Conservation (phyloP, 2,113 vertebrate species). For the Astur gentilis region DNA sequence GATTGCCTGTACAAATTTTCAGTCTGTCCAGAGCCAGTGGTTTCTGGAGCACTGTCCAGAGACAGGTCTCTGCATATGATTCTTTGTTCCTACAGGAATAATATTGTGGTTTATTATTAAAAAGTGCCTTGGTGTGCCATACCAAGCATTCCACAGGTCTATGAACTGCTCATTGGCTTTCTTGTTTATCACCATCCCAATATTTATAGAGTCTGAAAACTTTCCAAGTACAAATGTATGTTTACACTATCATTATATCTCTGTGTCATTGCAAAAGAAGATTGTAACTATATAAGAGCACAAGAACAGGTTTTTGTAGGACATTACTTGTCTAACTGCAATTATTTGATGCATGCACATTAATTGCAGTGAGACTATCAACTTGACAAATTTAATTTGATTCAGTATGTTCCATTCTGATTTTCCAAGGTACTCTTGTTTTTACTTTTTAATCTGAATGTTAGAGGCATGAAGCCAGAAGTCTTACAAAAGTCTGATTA, state of each 20-base stretch:
- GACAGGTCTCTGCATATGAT: not conserved
- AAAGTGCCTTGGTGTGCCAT: not conserved
- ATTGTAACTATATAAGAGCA: not conserved
- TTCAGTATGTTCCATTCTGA: not conserved
- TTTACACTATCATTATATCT: not conserved
- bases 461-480: not conserved
- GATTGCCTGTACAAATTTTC: not conserved
- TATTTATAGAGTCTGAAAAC: not conserved
- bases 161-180: not conserved
- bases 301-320: not conserved
- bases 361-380: not conserved
- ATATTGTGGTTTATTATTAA: not conserved
- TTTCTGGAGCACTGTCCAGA: not conserved
- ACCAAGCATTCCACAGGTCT: not conserved
- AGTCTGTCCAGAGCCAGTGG: not conserved
- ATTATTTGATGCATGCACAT: not conserved
- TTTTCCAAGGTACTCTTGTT: not conserved
- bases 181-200: not conserved
- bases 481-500: not conserved
- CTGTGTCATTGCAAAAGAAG: not conserved
- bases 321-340: not conserved
- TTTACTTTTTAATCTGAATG: not conserved
- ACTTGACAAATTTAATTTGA: not conserved
- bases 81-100: not conserved
- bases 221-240: not conserved